Conservation (phyloP, 2,113 vertebrate genomes). For the Glaucidium brasilianum region DNA sequence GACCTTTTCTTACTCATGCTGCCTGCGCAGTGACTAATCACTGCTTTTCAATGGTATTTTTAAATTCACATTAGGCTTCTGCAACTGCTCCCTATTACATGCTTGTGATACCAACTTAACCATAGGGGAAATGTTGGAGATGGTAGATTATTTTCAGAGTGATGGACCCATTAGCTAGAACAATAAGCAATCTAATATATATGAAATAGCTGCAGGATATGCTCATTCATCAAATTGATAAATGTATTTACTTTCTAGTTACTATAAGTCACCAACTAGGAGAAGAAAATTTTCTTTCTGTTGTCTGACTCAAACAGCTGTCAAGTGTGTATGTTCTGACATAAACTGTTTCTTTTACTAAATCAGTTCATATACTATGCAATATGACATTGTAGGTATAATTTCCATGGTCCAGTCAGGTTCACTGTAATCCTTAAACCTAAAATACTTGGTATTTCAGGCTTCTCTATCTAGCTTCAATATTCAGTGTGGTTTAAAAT, state of each 20-base stretch:
- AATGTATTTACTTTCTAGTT: conserved; percentile 42
- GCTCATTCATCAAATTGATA: conserved; percentile 42
- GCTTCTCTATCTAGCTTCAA: background rate
- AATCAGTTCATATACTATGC: background rate
- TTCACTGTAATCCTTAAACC: background rate
- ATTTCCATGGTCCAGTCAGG: background rate
- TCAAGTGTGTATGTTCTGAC: background rate
- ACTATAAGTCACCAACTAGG: background rate
- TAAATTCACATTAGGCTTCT: conserved; percentile 35
- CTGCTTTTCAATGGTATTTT: conserved; percentile 16
- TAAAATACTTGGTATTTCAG: background rate
- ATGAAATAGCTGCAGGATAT: conserved; percentile 1
- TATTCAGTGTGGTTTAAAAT: background rate
- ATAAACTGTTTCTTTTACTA: background rate
- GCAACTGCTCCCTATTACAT: background rate
- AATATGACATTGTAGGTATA: background rate
- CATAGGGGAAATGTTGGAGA: conserved; percentile 3
- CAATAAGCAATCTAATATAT: conserved; percentile 31
- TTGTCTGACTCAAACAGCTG: background rate
- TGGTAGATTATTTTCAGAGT: conserved; percentile 36
- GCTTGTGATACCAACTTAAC: background rate
- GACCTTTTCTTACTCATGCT: conserved; percentile 20
- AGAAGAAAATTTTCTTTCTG: background rate
- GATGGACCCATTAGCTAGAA: conserved; percentile 49
- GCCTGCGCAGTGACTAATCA: conserved; percentile 19